A percentile compares a stretch with the other conserved stretches of the same genome.
These are phyloP conservation scores for Hesperia comma DNA, from an alignment of 2,888 invertebrate species.

Conservation along the genomic window DNA sequence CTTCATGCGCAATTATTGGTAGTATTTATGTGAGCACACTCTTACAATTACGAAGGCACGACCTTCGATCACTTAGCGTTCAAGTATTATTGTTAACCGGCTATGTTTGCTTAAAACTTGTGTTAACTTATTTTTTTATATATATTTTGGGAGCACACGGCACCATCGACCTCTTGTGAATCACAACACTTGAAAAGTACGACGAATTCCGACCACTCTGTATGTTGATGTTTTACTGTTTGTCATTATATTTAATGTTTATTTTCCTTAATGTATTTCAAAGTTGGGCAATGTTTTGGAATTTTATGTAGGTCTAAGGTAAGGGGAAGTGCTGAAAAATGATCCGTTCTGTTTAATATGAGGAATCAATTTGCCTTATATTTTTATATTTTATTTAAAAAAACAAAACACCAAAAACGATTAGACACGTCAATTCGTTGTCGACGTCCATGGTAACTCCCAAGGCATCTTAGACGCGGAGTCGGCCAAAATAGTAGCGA, in stretches of 20 bases:
- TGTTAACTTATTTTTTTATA: slow-evolving; percentile 23
- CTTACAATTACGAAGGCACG: slow-evolving; percentile 40
- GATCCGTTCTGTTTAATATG: too few species aligned
- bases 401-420: too few species aligned
- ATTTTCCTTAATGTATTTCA: background rate
- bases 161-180: slow-evolving; percentile 46
- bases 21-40: slow-evolving; percentile 25
- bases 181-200: slow-evolving; percentile 49
- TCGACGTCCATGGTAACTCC: too few species aligned
- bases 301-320: background rate
- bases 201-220: slow-evolving; percentile 37
- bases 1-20: slow-evolving; percentile 12
- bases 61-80: slow-evolving; percentile 45
- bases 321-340: too few species aligned
- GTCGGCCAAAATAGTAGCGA: too few species aligned
- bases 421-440: too few species aligned
- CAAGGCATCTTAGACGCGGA: too few species aligned
- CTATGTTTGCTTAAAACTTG: slow-evolving; percentile 57
- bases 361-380: too few species aligned
- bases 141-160: slow-evolving; percentile 51
- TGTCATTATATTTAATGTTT: slow-evolving; percentile 1
- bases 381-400: too few species aligned
- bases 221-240: slow-evolving; percentile 9
- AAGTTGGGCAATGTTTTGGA: background rate
- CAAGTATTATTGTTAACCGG: slow-evolving; percentile 47